phyloP scores from a whole-genome alignment of 64 coral and sea anemone species.

The Dendronephthya gigantea region DNA sequence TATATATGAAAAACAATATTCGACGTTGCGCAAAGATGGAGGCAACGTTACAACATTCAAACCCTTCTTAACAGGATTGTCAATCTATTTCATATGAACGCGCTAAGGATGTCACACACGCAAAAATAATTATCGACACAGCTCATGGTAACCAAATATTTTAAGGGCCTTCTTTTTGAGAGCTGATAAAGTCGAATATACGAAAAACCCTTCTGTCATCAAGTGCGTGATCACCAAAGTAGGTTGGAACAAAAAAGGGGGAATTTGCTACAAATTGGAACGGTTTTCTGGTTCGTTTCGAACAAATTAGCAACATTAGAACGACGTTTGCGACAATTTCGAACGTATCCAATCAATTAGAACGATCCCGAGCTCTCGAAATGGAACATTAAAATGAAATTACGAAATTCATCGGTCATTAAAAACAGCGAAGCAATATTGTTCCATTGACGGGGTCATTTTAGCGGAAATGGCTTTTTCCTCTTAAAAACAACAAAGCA shows the following conservation, averaged over 20 bases:
- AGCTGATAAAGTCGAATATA: constrained; percentile 4
- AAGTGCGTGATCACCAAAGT: not conserved
- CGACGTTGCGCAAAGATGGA: not conserved
- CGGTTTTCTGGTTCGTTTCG: not conserved
- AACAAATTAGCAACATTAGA: not conserved
- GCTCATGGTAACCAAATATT: constrained; percentile 9
- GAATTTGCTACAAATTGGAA: not conserved
- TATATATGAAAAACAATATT: not conserved
- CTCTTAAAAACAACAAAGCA: constrained; percentile 14
- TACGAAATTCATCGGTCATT: not conserved
- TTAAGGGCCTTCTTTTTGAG: not conserved
- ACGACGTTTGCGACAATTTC: not conserved
- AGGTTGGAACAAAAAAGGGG: not conserved
- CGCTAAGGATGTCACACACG: not conserved
- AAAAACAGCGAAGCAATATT: not conserved
- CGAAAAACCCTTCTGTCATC: constrained; percentile 1
- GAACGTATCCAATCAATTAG: not conserved
- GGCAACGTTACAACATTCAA: too few relatives aligned
- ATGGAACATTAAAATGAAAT: not conserved
- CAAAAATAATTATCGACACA: not conserved
- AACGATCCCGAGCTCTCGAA: not conserved
- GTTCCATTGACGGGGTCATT: not conserved
- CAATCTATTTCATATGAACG: not conserved
- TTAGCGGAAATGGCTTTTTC: constrained; percentile 4
- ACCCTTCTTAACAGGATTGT: not conserved